Evolutionary conservation across 2,888 invertebrate species (phyloP).

Genomic region (Poecilus cupreus): DNA sequence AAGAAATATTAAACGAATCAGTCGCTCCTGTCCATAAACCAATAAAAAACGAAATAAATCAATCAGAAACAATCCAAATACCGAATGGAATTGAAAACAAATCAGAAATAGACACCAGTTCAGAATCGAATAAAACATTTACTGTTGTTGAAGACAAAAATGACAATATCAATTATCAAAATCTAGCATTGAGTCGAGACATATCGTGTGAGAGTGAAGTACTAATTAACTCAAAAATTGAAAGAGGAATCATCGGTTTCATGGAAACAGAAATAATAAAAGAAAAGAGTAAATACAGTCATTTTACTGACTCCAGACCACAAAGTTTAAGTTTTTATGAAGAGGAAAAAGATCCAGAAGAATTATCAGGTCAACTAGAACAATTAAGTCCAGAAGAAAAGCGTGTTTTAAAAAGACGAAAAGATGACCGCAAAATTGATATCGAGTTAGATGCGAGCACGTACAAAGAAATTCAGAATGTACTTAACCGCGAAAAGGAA

Average conservation of each 20-base stretch:
- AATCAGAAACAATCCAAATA: slow-evolving; percentile 63
- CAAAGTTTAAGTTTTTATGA: slow-evolving; percentile 73
- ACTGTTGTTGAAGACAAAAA: slow-evolving; percentile 66
- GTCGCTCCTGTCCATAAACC: slow-evolving; percentile 71
- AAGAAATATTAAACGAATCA: slow-evolving; percentile 70
- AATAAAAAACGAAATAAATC: slow-evolving; percentile 60
- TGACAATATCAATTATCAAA: slow-evolving; percentile 66
- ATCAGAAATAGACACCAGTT: slow-evolving; percentile 67
- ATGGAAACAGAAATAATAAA: slow-evolving; percentile 71
- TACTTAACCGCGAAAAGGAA: slow-evolving; percentile 66
- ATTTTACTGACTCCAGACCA: slow-evolving; percentile 72
- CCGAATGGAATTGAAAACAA: slow-evolving; percentile 64
- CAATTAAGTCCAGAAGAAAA: slow-evolving; percentile 72
- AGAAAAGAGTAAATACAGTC: slow-evolving; percentile 66
- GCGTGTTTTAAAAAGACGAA: slow-evolving; percentile 70
- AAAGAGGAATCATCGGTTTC: slow-evolving; percentile 71
- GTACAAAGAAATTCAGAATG: slow-evolving; percentile 70
- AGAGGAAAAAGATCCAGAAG: slow-evolving; percentile 72
- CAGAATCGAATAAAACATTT: slow-evolving; percentile 67
- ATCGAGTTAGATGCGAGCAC: slow-evolving; percentile 70
- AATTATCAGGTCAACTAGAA: slow-evolving; percentile 71
- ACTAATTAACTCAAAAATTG: slow-evolving; percentile 75
- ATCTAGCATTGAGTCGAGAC: slow-evolving; percentile 70
- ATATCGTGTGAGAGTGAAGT: slow-evolving; percentile 77
- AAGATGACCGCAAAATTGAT: slow-evolving; percentile 70